Evolutionary conservation across 2,113 vertebrate genomes (phyloP).

Genomic region (Lampris incognitus): DNA sequence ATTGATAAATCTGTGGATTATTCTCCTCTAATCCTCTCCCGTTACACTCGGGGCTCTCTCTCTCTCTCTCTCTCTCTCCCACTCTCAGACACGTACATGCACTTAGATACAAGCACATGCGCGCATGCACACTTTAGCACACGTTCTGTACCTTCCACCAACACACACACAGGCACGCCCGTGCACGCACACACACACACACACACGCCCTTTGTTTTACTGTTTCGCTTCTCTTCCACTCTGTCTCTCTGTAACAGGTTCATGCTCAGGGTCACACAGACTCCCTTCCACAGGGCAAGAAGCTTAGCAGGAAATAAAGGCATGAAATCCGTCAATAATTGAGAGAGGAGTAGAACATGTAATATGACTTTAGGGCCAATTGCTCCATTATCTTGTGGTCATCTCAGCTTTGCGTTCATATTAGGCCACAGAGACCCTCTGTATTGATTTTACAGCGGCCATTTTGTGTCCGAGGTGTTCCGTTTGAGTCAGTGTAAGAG

Average conservation of each 20-base stretch:
- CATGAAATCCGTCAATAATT: constrained; percentile 51
- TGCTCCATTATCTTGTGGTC: constrained; percentile 27
- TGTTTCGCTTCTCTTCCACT: constrained; percentile 13
- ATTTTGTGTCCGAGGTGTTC: constrained; percentile 13
- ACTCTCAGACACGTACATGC: not conserved
- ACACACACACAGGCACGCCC: not conserved
- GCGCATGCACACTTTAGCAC: not conserved
- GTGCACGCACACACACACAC: not conserved
- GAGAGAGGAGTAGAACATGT: constrained; percentile 12
- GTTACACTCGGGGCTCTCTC: not conserved
- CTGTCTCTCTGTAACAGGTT: constrained; percentile 45
- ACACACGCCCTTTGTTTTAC: not conserved
- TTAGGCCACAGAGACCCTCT: constrained; percentile 11
- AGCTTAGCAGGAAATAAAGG: constrained; percentile 46
- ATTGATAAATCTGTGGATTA: constrained; percentile 16
- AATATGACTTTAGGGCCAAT: constrained; percentile 41
- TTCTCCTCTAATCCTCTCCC: constrained; percentile 6
- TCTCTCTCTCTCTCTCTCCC: not conserved
- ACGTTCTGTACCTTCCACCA: not conserved
- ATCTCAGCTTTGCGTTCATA: constrained; percentile 29
- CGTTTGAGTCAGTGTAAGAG: constrained; percentile 38
- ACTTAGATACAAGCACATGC: not conserved
- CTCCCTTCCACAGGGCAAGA: constrained; percentile 11
- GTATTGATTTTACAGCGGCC: constrained; percentile 8
- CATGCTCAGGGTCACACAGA: constrained; percentile 45